Percentiles rank a stretch among this genome's conserved stretches.
Conservation (phyloP, 2,888 invertebrate genomes). For the Seira musarum region DNA sequence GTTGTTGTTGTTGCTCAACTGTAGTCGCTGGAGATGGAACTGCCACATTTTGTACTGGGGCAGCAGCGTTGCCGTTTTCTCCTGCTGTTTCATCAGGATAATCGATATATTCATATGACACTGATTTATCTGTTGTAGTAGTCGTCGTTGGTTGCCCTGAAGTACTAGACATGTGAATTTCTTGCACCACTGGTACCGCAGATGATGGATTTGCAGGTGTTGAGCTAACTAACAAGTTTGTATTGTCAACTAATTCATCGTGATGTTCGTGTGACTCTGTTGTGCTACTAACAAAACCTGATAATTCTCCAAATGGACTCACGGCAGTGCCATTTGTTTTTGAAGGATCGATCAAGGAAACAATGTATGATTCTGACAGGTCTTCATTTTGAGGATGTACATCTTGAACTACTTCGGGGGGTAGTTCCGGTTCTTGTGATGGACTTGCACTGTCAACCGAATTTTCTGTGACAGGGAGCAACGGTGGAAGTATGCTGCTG, state of each 20-base stretch:
- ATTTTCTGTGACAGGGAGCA: conserved; percentile 38
- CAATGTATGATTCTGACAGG: conserved; percentile 41
- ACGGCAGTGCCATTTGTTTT: conserved; percentile 20
- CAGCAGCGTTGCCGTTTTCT: background rate
- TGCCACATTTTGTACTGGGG: background rate
- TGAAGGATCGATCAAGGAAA: conserved; percentile 47
- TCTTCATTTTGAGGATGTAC: background rate
- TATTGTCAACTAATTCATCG: conserved; percentile 25
- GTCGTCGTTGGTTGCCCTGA: conserved; percentile 9
- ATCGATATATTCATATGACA: conserved; percentile 46
- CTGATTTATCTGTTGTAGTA: conserved; percentile 34
- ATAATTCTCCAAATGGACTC: background rate
- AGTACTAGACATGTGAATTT: conserved; percentile 16
- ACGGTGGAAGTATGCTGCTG: conserved; percentile 36
- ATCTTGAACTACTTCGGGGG: background rate
- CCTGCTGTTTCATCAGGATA: conserved; percentile 32
- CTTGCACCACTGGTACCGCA: background rate
- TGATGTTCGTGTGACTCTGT: conserved; percentile 37
- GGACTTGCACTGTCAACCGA: conserved; percentile 35
- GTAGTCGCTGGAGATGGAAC: background rate
- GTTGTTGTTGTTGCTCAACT: conserved; percentile 22
- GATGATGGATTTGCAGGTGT: conserved; percentile 27
- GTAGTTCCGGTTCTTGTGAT: background rate
- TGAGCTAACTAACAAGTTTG: conserved; percentile 28
- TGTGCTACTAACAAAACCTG: conserved; percentile 40